These are phyloP conservation scores for Molorchus minor DNA, from an alignment of 2,888 invertebrate genomes.

Conservation along the genomic window DNA sequence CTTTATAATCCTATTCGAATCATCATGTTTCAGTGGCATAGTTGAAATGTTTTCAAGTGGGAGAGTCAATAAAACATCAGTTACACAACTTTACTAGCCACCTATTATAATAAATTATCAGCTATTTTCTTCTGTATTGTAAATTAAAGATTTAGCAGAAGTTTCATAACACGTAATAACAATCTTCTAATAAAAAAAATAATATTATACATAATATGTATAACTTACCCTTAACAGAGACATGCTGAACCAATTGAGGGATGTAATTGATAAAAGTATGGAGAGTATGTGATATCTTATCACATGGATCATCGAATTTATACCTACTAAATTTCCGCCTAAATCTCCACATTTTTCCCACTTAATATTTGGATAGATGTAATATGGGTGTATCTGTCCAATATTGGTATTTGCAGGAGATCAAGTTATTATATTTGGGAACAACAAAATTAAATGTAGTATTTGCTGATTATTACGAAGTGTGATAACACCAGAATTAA, in stretches of 20 bases:
- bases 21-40: too few relatives aligned
- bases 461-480: conserved; percentile 13
- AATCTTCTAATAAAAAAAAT: too few relatives aligned
- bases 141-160: too few relatives aligned
- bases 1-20: too few relatives aligned
- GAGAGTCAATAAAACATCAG: too few relatives aligned
- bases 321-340: conserved; percentile 12
- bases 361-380: conserved; percentile 4
- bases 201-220: not conserved
- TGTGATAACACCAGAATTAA: conserved; percentile 14
- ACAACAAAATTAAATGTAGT: conserved; percentile 20
- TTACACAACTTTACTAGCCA: too few relatives aligned
- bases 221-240: conserved; percentile 14
- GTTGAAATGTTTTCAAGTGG: too few relatives aligned
- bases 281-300: not conserved
- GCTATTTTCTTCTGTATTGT: too few relatives aligned
- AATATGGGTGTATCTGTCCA: conserved; percentile 14
- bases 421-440: conserved; percentile 8
- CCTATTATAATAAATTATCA: too few relatives aligned
- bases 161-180: too few relatives aligned
- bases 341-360: not conserved
- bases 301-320: not conserved
- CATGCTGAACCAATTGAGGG: conserved; percentile 1
- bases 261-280: not conserved
- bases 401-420: conserved; percentile 20